These are phyloP conservation scores for Chrysotoxum bicinctum DNA, from an alignment of 2,888 invertebrate genomes.

Conservation along the genomic window DNA sequence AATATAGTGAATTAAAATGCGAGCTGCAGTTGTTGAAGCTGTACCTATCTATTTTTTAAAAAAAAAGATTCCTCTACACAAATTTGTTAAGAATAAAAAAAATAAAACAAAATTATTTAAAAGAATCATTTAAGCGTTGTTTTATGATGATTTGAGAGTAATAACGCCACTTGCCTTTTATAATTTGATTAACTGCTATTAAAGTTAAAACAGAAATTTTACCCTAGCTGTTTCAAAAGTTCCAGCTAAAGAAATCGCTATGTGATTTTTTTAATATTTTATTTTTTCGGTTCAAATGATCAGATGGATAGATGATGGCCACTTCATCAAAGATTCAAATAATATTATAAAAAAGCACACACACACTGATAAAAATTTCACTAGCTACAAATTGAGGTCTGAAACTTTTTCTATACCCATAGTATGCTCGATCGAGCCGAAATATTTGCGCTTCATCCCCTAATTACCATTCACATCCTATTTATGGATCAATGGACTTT, in stretches of 20 bases:
- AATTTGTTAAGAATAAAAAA: neutral
- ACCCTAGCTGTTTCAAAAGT: neutral
- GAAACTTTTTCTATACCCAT: neutral
- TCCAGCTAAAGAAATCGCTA: neutral
- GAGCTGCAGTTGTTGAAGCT: too few species aligned
- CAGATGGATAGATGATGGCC: neutral
- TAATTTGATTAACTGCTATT: neutral
- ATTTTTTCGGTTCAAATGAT: neutral
- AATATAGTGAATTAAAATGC: too few species aligned
- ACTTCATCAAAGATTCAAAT: neutral
- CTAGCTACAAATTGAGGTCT: neutral
- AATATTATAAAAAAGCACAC: neutral
- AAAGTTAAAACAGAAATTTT: neutral
- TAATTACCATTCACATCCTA: slow-evolving; percentile 54
- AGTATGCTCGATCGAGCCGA: neutral
- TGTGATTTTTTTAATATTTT: too few species aligned
- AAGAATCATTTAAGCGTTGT: neutral
- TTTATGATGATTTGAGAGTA: neutral
- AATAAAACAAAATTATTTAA: neutral
- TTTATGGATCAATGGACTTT: slow-evolving; percentile 48
- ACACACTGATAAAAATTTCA: neutral
- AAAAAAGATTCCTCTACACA: neutral
- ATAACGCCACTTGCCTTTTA: neutral
- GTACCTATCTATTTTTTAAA: too few species aligned
- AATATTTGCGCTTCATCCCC: slow-evolving; percentile 39